phyloP scores from a whole-genome alignment of 2,113 vertebrate genomes.

The Tragulus kanchil region DNA sequence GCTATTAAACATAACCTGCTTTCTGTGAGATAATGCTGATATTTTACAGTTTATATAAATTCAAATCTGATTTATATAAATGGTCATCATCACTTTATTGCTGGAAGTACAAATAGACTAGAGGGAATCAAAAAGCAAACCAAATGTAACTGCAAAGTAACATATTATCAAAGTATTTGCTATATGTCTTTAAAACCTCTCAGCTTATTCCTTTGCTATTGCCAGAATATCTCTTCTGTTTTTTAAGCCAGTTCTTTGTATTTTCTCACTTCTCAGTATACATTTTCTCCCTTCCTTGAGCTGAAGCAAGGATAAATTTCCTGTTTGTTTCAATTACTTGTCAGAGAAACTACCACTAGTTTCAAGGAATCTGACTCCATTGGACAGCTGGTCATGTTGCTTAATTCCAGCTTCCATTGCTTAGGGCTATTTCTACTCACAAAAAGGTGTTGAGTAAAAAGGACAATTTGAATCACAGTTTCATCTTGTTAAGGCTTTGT shows the following conservation, averaged over 20 bases:
- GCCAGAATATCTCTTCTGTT: background rate
- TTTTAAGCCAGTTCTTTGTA: background rate
- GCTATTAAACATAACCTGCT: background rate
- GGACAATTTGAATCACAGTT: background rate
- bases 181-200: background rate
- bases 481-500: background rate
- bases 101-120: background rate
- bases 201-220: background rate
- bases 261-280: conserved; percentile 9
- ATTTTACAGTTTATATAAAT: background rate
- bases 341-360: conserved; percentile 4
- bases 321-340: conserved; percentile 23
- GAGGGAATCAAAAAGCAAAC: background rate
- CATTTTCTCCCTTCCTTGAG: conserved; percentile 23
- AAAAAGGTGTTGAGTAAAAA: conserved; percentile 27
- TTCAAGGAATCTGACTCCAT: background rate
- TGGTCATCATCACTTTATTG: background rate
- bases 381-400: conserved; percentile 27
- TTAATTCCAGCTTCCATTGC: conserved; percentile 20
- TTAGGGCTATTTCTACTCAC: background rate
- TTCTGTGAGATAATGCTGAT: background rate
- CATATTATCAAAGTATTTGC: background rate
- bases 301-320: background rate
- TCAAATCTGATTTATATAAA: background rate
- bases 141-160: background rate